phyloP scores from a whole-genome alignment of 1,140 invertebrate genomes.

The Sitobion miscanthi region DNA sequence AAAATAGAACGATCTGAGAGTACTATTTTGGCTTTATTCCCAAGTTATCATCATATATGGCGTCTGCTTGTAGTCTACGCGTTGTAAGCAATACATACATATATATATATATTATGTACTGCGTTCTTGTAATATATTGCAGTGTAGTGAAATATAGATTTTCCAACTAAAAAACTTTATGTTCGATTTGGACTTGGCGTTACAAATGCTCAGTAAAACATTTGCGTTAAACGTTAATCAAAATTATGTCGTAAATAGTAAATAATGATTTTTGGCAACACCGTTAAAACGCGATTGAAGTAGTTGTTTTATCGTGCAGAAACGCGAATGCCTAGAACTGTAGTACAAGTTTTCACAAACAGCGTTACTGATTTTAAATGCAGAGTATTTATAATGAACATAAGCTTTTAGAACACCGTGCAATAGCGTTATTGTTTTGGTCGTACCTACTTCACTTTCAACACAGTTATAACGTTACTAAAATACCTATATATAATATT shows the following conservation, averaged over 20 bases:
- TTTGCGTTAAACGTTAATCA: background rate
- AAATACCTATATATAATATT: background rate
- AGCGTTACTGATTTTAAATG: background rate
- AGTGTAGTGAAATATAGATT: background rate
- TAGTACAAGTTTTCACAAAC: background rate
- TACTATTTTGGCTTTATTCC: background rate
- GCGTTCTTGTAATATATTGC: background rate
- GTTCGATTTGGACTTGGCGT: background rate
- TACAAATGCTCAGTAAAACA: background rate
- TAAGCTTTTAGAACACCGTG: background rate
- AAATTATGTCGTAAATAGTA: background rate
- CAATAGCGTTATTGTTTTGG: background rate
- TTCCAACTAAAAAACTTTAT: background rate
- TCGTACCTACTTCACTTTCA: background rate
- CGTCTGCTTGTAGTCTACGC: background rate
- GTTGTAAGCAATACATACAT: background rate
- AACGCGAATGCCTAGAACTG: background rate
- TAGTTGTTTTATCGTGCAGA: background rate
- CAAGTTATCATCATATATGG: constrained; percentile 9
- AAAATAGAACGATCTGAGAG: background rate
- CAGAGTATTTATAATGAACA: background rate
- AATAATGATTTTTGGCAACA: constrained; percentile 5
- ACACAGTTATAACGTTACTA: background rate
- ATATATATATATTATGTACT: background rate
- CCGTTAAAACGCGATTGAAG: background rate